These are phyloP conservation scores for Delichon dasypus DNA, from an alignment of 2,797 vertebrate species.

Conservation along the genomic window DNA sequence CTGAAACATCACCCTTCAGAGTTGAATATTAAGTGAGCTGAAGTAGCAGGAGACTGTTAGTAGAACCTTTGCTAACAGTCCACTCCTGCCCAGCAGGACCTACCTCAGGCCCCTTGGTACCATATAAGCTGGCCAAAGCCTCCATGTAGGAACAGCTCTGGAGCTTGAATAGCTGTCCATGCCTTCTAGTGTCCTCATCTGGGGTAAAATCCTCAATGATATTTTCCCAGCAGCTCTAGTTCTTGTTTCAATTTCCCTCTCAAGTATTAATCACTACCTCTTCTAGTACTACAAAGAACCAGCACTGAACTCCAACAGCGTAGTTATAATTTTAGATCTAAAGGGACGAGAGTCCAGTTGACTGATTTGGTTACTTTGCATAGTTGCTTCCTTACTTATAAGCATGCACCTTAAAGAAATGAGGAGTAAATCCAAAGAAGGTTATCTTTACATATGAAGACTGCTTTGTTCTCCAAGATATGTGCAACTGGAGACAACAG, in stretches of 20 bases:
- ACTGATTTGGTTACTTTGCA: background rate
- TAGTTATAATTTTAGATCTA: background rate
- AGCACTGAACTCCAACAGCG: background rate
- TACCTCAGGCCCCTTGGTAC: background rate
- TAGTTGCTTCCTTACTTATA: background rate
- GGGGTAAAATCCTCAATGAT: background rate
- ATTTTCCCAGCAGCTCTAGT: background rate
- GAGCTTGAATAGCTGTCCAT: background rate
- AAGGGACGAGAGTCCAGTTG: background rate
- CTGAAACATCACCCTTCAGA: background rate
- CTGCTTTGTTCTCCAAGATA: conserved; percentile 27
- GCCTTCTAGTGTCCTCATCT: background rate
- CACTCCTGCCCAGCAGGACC: background rate
- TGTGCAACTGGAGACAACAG: background rate
- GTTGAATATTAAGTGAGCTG: background rate
- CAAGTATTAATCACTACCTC: background rate
- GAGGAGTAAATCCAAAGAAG: conserved; percentile 5
- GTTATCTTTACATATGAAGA: conserved; percentile 25
- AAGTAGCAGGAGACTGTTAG: background rate
- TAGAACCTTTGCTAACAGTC: background rate
- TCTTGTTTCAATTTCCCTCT: background rate
- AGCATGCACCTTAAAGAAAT: background rate
- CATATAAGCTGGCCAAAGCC: background rate
- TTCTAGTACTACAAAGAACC: background rate
- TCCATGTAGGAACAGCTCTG: background rate